phyloP scores from a whole-genome alignment of 2,113 vertebrate species.

The Triplophysa tibetana region DNA sequence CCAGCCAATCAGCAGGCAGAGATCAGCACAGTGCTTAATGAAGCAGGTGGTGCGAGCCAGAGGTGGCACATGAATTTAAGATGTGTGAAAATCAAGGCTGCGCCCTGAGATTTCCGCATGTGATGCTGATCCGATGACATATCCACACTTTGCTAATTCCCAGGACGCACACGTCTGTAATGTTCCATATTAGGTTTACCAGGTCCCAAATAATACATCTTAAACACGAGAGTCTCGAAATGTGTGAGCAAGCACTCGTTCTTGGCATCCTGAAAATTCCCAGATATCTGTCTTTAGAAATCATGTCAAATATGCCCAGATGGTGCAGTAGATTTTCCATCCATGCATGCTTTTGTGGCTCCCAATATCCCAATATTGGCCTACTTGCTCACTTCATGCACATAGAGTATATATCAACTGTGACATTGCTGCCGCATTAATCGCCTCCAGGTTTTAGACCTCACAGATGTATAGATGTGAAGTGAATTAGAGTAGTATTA shows the following conservation, averaged over 20 bases:
- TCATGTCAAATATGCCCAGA: too few species aligned
- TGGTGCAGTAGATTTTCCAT: too few species aligned
- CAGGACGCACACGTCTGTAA: not conserved
- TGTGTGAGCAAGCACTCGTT: too few species aligned
- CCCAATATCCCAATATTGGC: too few species aligned
- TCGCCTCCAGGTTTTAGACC: not conserved
- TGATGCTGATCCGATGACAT: not conserved
- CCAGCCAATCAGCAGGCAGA: constrained; percentile 54
- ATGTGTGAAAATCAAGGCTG: constrained; percentile 38
- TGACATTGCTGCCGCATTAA: not conserved
- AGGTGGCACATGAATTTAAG: constrained; percentile 54
- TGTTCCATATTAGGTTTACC: not conserved
- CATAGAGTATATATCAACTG: not conserved
- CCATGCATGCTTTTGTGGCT: too few species aligned
- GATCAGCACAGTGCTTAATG: constrained; percentile 61
- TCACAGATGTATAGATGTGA: too few species aligned
- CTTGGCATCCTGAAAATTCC: too few species aligned
- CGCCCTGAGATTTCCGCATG: not conserved
- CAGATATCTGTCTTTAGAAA: too few species aligned
- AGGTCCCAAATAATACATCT: too few species aligned
- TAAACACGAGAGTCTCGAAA: too few species aligned
- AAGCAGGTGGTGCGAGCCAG: constrained; percentile 66
- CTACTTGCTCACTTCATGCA: not conserved
- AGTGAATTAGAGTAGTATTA: not conserved
- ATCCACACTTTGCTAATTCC: not conserved